Evolutionary conservation across 2,888 invertebrate species (phyloP).

Genomic region (Monochamus alternatus): DNA sequence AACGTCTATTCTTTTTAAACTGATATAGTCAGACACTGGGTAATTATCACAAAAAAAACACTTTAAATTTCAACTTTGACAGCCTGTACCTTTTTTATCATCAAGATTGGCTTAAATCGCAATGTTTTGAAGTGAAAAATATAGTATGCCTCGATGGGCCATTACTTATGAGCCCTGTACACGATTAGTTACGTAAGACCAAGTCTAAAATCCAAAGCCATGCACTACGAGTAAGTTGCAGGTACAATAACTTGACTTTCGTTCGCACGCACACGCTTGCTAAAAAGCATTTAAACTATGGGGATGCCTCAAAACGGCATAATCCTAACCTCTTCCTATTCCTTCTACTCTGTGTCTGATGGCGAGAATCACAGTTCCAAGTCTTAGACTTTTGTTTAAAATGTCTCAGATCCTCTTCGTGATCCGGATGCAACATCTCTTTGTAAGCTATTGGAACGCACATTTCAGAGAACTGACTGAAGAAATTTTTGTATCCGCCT

Average conservation of each 20-base stretch:
- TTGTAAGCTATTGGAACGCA: conserved; percentile 85
- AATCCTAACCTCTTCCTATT: conserved; percentile 56
- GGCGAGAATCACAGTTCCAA: conserved; percentile 74
- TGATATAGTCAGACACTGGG: too few relatives aligned
- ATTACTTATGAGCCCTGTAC: conserved; percentile 43
- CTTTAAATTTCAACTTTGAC: too few relatives aligned
- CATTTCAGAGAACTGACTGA: conserved; percentile 77
- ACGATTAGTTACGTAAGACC: conserved; percentile 52
- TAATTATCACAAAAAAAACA: too few relatives aligned
- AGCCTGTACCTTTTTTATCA: too few relatives aligned
- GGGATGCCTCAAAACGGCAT: conserved; percentile 31
- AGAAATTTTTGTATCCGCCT: conserved; percentile 92
- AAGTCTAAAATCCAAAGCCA: conserved; percentile 45
- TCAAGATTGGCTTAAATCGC: too few relatives aligned
- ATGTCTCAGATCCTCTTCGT: conserved; percentile 80
- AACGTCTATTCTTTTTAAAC: too few relatives aligned
- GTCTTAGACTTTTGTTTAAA: conserved; percentile 87
- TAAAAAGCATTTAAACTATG: conserved; percentile 51
- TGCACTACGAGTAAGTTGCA: conserved; percentile 39
- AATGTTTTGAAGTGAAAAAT: too few relatives aligned
- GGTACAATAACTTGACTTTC: conserved; percentile 46
- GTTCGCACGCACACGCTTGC: conserved; percentile 37
- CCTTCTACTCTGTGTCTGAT: conserved; percentile 45
- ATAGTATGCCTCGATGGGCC: too few relatives aligned
- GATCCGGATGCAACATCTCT: conserved; percentile 89